Evolutionary conservation across 1,140 invertebrate genomes (phyloP).

Genomic region (Saxidomus purpurata): DNA sequence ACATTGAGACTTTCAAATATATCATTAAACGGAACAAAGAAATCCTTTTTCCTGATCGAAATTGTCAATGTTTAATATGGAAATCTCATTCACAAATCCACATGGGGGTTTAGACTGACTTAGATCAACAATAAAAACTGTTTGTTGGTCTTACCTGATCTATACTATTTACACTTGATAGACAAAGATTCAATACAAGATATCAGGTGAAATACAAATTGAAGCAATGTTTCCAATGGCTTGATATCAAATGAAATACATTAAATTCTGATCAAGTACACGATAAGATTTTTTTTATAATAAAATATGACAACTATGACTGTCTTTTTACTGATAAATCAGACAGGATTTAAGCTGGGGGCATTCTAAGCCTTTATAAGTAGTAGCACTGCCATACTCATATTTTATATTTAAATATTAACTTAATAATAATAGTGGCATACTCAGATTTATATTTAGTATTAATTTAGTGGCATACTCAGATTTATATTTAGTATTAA

Average conservation of each 20-base stretch:
- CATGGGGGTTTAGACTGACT: constrained; percentile 4
- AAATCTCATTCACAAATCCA: constrained; percentile 1
- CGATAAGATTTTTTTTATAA: neutral
- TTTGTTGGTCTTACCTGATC: neutral
- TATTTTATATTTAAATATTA: too few relatives aligned
- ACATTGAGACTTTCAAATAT: constrained; percentile 15
- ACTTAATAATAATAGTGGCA: too few relatives aligned
- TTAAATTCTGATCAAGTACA: neutral
- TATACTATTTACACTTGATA: neutral
- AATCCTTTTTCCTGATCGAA: neutral
- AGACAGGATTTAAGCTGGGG: neutral
- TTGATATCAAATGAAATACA: constrained; percentile 14
- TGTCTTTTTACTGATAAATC: neutral
- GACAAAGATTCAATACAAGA: constrained; percentile 11
- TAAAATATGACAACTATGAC: neutral
- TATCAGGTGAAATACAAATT: neutral
- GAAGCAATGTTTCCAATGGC: neutral
- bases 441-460: too few relatives aligned
- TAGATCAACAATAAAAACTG: neutral
- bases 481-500: too few relatives aligned
- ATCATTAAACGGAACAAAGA: constrained; percentile 31
- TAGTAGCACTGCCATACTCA: too few relatives aligned
- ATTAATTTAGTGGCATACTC: too few relatives aligned
- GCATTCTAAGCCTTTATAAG: too few relatives aligned
- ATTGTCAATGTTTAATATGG: constrained; percentile 11